phyloP scores from a whole-genome alignment of 1,140 invertebrate species.

The Adoxophyes honmai region DNA sequence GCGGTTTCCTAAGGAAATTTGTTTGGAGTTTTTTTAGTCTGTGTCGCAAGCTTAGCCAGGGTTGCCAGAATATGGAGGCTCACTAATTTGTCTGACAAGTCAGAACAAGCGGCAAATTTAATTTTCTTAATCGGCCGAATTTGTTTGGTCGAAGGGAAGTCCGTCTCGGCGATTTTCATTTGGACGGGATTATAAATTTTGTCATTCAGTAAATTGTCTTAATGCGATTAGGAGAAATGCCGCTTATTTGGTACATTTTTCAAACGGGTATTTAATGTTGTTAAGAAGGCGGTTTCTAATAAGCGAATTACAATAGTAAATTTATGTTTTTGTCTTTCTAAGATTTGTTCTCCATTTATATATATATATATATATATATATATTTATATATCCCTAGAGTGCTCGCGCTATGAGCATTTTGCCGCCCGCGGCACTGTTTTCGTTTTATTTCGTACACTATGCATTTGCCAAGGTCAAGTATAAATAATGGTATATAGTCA shows the following conservation, averaged over 20 bases:
- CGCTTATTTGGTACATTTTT: background rate
- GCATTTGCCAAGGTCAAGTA: too few species aligned
- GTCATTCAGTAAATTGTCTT: constrained; percentile 8
- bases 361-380: too few species aligned
- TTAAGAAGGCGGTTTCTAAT: too few species aligned
- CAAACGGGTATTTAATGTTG: too few species aligned
- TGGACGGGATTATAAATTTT: constrained; percentile 16
- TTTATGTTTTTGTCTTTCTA: too few species aligned
- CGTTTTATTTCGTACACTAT: too few species aligned
- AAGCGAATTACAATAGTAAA: too few species aligned
- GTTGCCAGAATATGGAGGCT: constrained; percentile 17
- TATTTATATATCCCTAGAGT: too few species aligned
- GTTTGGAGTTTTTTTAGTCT: background rate
- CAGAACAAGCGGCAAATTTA: constrained; percentile 41
- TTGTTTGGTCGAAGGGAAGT: constrained; percentile 33
- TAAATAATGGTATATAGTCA: too few species aligned
- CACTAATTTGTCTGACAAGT: constrained; percentile 42
- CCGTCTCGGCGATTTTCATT: constrained; percentile 35
- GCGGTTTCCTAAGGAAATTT: background rate
- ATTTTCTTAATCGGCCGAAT: constrained; percentile 48
- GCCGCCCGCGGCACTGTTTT: too few species aligned
- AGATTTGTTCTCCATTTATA: too few species aligned
- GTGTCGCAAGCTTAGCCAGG: background rate
- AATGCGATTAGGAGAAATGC: background rate
- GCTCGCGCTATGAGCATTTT: too few species aligned